phyloP scores from a whole-genome alignment of 2,888 invertebrate genomes.

The Coremacera marginata region DNA sequence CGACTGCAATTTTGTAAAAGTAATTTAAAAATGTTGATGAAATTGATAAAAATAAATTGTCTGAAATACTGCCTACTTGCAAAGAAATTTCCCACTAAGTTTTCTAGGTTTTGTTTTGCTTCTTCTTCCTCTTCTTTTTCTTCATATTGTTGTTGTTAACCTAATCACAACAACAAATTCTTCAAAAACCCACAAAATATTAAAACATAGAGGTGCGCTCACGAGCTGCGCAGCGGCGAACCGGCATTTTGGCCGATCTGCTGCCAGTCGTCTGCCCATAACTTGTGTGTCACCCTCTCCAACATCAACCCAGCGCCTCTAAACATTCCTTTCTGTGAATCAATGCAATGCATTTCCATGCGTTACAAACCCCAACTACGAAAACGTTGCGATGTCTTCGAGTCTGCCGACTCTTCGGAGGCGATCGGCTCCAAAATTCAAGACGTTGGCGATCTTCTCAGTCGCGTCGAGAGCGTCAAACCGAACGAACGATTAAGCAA shows the following conservation, averaged over 20 bases:
- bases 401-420: neutral
- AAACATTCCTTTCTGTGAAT: neutral
- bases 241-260: neutral
- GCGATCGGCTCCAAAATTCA: constrained; percentile 19
- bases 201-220: neutral
- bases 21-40: no score
- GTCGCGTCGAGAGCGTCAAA: constrained; percentile 52
- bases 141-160: no score
- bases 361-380: neutral
- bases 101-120: no score
- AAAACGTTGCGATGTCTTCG: neutral
- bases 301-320: neutral
- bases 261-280: neutral
- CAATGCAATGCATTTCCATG: neutral
- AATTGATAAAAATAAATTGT: no score
- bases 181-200: neutral
- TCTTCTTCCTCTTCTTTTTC: no score
- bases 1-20: no score
- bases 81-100: no score
- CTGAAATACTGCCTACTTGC: no score
- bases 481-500: constrained; percentile 47
- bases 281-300: neutral
- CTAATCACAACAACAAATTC: no score
- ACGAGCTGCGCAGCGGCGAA: neutral
- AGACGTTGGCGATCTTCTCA: constrained; percentile 39